Base-by-base conservation (phyloP, 2,888 invertebrate genomes). In the Trissolcus japonicus region DNA sequence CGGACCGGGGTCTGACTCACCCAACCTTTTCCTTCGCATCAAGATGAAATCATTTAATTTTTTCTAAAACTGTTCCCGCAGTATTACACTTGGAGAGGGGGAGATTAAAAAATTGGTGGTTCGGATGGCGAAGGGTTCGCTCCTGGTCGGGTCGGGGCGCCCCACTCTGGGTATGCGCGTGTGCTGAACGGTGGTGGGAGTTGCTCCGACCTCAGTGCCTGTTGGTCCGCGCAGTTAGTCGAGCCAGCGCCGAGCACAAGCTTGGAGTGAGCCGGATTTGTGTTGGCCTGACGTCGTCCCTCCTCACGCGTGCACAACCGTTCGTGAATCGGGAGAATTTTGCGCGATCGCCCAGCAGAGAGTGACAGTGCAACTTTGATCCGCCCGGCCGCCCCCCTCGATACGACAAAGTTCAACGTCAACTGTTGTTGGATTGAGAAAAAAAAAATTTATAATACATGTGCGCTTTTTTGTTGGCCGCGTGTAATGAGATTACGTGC, bases 241-340 rank as follows among this genome's bases (percentile, higher is more conserved):
- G 86, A 85, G 85, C 84, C 86, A 85, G 85, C 85, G 83, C 83
- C 84, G 86, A 85, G 84, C 83, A 83, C 84, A 86, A 84, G 84
- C 81, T 83, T 83, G 86, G 83, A 85, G 84, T 83, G 82, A 83
- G 82, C 79, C 67, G 78, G 68, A 80, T 81, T 80, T 67, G 85
- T 80, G 85, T 80, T 35, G 35, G 84, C 78, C 80, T 81, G 85
- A 83, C 80, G 21, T 63, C 67, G 63, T 77, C 55, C 35, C 35
- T 35, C 35, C 35, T 35, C 35, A 35, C 35, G 35, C 35, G 35
- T 35, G 35, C 35, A 35, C 4, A 25, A 25, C 35, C 35, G 35
- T 9, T n/a, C 9, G 9, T 35, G 35, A 35, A 35, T 6, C 29
- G 29, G 29, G 29, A 6, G 29, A 29, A 1, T 35, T 35, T 35